Conservation (phyloP, 2,113 vertebrate genomes). For the Promerops cafer region DNA sequence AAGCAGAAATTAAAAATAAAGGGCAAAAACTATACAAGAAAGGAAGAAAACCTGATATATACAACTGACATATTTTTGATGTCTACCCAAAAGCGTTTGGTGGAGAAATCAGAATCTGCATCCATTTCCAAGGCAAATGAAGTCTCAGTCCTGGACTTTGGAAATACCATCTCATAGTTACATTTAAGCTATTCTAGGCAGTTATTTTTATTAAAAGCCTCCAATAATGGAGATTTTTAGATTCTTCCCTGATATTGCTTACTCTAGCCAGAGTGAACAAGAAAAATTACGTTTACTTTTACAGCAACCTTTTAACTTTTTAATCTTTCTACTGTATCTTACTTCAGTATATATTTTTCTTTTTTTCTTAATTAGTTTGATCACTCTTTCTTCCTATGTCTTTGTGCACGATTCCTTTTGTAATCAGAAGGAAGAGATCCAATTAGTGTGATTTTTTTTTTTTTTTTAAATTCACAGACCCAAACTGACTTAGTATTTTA, state of each 20-base stretch:
- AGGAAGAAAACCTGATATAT: rapidly evolving
- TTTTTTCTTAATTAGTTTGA: not conserved
- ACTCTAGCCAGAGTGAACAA: not conserved
- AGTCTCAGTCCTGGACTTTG: not conserved
- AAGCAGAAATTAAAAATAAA: not conserved
- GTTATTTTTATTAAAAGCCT: not conserved
- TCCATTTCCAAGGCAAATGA: not conserved
- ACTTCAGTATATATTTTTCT: not conserved
- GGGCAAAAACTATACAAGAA: not conserved
- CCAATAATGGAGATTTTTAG: not conserved
- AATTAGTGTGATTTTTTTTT: not conserved
- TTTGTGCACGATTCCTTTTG: not conserved
- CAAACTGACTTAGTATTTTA: not conserved
- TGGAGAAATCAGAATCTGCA: not conserved
- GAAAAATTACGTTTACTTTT: not conserved
- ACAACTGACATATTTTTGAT: not conserved
- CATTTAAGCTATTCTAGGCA: not conserved
- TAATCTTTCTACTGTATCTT: not conserved
- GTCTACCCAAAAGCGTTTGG: not conserved
- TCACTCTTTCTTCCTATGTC: not conserved
- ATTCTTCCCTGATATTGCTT: not conserved
- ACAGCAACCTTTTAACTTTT: not conserved
- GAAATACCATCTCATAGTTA: not conserved
- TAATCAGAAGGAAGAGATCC: not conserved
- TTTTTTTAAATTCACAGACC: not conserved